A percentile compares a stretch with the other conserved stretches of the same genome.
phyloP scores from a whole-genome alignment of 2,797 vertebrate species.

The Rhinichthys osculus region DNA sequence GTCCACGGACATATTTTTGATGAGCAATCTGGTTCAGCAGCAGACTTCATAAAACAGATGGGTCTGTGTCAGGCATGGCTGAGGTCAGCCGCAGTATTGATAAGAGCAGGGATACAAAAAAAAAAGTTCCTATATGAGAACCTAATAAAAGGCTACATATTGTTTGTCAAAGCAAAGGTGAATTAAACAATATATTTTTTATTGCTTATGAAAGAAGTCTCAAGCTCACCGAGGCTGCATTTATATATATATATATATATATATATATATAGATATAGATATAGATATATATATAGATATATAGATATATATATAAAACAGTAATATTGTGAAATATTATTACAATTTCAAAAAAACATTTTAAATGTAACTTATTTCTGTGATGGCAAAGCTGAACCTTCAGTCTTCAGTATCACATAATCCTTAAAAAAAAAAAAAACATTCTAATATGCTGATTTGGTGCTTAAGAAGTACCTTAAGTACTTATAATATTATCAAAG shows the following conservation, averaged over 20 bases:
- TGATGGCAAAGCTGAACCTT: background rate
- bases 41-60: slow-evolving; percentile 44
- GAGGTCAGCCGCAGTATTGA: slow-evolving; percentile 22
- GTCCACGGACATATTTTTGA: slow-evolving; percentile 36
- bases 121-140: background rate
- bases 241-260: background rate
- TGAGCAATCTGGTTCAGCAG: slow-evolving; percentile 33
- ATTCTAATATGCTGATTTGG: background rate
- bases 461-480: background rate
- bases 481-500: background rate
- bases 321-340: background rate
- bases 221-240: background rate
- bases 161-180: background rate
- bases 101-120: slow-evolving; percentile 7
- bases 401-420: background rate
- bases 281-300: background rate
- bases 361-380: background rate
- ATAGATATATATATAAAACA: background rate
- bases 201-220: too few species aligned
- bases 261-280: too few species aligned
- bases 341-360: background rate
- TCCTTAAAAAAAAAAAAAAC: background rate
- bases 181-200: too few species aligned
- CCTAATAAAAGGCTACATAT: background rate
- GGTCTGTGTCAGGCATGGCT: slow-evolving; percentile 18